These are phyloP conservation scores for Paratilapia polleni DNA, from an alignment of 2,113 vertebrate genomes.

Conservation along the genomic window DNA sequence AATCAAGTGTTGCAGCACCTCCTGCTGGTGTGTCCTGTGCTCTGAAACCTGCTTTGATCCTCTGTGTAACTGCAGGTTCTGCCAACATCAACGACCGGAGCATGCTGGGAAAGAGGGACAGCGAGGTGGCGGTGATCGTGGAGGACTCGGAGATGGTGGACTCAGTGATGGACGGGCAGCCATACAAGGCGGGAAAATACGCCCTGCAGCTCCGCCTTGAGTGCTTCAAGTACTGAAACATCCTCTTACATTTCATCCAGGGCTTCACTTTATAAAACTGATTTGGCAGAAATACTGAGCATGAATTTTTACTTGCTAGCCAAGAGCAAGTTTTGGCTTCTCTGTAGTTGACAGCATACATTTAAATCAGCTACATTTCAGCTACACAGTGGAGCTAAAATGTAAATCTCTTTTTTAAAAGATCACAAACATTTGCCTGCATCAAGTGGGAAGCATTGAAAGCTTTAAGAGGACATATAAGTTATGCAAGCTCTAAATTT, in stretches of 20 bases:
- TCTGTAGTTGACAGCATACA: no score
- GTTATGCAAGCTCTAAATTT: no score
- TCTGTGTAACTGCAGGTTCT: conserved; percentile 81
- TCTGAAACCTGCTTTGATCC: background rate
- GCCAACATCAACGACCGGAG: conserved; percentile 99
- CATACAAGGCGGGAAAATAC: conserved; percentile 86
- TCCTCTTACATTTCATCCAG: no score
- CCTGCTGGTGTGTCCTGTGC: conserved; percentile 25
- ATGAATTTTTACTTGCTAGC: background rate
- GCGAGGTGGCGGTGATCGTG: conserved; percentile 92
- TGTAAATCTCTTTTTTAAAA: background rate
- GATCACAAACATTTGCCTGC: background rate
- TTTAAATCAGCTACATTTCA: background rate
- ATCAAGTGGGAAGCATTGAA: no score
- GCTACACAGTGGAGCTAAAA: background rate
- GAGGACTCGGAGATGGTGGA: conserved; percentile 86
- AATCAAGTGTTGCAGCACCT: background rate
- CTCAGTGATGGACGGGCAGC: conserved; percentile 88
- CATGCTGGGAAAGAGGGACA: conserved; percentile 98
- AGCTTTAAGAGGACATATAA: no score
- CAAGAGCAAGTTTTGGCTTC: no score
- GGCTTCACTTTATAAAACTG: background rate
- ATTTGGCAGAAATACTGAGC: background rate
- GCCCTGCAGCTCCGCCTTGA: conserved; percentile 87
- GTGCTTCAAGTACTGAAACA: conserved; percentile 88